These are phyloP conservation scores for Calyptommatus sinebrachiatus DNA, from an alignment of 2,113 vertebrate species.

Conservation along the genomic window DNA sequence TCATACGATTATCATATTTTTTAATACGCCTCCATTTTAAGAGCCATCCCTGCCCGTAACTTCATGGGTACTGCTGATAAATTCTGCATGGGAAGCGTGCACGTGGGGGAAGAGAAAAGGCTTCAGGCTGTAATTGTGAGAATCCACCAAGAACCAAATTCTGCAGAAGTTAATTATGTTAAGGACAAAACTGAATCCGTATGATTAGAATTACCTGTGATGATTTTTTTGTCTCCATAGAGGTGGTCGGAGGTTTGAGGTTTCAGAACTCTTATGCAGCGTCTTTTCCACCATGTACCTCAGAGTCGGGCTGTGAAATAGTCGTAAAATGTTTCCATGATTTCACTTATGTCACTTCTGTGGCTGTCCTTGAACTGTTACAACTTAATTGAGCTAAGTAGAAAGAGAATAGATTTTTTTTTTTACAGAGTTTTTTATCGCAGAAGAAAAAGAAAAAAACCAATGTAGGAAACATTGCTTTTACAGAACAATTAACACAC, in stretches of 20 bases:
- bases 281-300: not conserved
- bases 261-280: not conserved
- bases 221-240: not conserved
- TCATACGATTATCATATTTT: slow-evolving; percentile 17
- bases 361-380: too few relatives aligned
- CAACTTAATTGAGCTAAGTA: too few relatives aligned
- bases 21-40: not conserved
- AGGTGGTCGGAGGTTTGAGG: not conserved
- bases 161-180: not conserved
- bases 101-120: too few relatives aligned
- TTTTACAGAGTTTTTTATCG: too few relatives aligned
- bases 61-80: not conserved
- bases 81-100: not conserved
- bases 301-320: not conserved
- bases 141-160: not conserved
- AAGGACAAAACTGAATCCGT: not conserved
- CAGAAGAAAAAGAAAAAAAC: too few relatives aligned
- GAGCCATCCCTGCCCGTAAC: not conserved
- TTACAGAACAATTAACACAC: too few relatives aligned
- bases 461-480: too few relatives aligned
- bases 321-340: not conserved
- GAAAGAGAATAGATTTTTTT: too few relatives aligned
- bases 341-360: too few relatives aligned
- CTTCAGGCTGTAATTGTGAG: too few relatives aligned
- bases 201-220: not conserved